phyloP scores from a whole-genome alignment of 2,888 invertebrate genomes.

The Lasiommata megera region DNA sequence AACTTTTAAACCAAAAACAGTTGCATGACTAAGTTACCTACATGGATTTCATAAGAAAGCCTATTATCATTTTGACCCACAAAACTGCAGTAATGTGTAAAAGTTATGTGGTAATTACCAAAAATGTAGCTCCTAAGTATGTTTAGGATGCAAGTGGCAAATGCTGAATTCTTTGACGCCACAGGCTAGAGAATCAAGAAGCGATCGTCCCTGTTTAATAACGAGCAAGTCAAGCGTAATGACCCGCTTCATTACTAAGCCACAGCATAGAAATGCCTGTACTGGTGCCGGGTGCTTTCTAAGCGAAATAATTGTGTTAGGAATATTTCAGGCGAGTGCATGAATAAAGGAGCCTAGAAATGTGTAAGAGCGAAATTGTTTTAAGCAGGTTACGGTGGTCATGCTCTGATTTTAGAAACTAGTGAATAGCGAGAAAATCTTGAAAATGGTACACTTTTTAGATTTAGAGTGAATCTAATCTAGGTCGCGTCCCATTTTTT shows the following conservation, averaged over 20 bases:
- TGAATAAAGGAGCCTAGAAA: slow-evolving; percentile 13
- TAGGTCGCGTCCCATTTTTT: slow-evolving; percentile 7
- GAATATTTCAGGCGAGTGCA: slow-evolving; percentile 2
- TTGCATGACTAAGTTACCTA: too few species aligned
- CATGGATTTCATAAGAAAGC: too few species aligned
- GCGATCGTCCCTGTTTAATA: slow-evolving; percentile 4
- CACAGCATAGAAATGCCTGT: slow-evolving; percentile 4
- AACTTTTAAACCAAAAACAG: too few species aligned
- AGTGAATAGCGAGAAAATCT: neutral
- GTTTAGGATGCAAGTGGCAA: too few species aligned
- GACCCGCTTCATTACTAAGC: slow-evolving; percentile 18
- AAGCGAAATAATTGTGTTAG: slow-evolving; percentile 12
- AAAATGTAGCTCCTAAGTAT: too few species aligned
- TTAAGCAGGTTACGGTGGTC: slow-evolving; percentile 14
- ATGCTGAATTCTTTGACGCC: too few species aligned
- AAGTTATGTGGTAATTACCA: too few species aligned
- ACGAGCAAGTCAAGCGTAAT: slow-evolving; percentile 16
- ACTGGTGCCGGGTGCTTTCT: slow-evolving; percentile 5
- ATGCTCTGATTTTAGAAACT: slow-evolving; percentile 15
- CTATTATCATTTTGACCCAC: too few species aligned
- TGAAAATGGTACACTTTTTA: slow-evolving; percentile 2
- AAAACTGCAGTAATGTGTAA: too few species aligned
- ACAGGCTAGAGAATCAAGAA: neutral
- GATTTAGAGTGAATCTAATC: slow-evolving; percentile 9
- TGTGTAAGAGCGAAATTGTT: slow-evolving; percentile 7